Base-by-base conservation (phyloP, 64 coral and sea anemone genomes). In the Orbicella faveolata region DNA sequence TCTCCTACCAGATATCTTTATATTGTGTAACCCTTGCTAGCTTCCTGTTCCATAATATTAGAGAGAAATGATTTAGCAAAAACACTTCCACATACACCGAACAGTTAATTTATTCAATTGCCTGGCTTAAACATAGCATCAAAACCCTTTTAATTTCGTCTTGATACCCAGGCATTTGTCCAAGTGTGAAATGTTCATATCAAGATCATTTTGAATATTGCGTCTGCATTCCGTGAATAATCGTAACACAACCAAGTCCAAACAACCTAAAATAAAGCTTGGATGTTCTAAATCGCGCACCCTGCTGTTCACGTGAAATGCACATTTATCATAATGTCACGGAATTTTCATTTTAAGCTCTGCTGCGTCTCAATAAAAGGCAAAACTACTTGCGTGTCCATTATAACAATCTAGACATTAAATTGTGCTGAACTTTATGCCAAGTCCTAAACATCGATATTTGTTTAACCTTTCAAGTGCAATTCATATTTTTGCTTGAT, bases 261-360 rank as follows among this genome's bases (percentile, higher is more conserved):
- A 70, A 26, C 67, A 70, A 25, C 21, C 25, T 1, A 11, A 26
- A 70, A 70, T 70, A 23, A 26, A n/a, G 3, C 67, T 70, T 70
- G 25, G 67, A 69, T 25, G 67, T 33, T 70, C 67, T 9, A 70
- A 70, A 70, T 70, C 21, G n/a, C 20, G 67, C 67, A n/a, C 67
- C 67, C 67, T 25, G 67, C 67, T 33, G 67, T 26, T 70, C 64
- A 70, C 6, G 55, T 59, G 21, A 26, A 70, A 70, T 70, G 21
- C 21, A 69, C 25, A 26, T 23, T 25, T 70, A 26, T 70, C 67
- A 70, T 25, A 9, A 69, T 70, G 67, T 70, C 67, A 70, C 67
- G 67, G 64, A 70, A 70, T 70, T 70, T 70, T 70, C n/a, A 69
- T 21, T 69, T 25, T 69, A 26, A 69, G 66, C 66, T 69, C 66